Evolutionary conservation across 2,888 invertebrate species (phyloP), one percentile per base, ranked within the genome.

Genomic region (Orthosia gracilis): DNA sequence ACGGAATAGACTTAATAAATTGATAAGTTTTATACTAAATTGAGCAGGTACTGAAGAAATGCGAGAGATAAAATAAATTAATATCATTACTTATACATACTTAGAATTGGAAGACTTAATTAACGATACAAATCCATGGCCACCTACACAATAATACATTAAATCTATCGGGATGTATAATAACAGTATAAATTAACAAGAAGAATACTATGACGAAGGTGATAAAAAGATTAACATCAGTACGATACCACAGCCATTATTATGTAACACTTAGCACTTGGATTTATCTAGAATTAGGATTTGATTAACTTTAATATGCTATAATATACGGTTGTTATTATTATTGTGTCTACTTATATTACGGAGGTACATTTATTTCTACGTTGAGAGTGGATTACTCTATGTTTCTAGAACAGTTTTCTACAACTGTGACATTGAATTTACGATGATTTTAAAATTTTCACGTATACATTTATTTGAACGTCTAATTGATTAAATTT

Each of bases 211-310:
- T 88, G 91, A 93, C 86, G 85, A 92, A 89, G 88, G 88, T 92
- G 91, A 93, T 93, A 92, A 93, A 92, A 83, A 92, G 91, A 92
- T 93, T 92, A 94, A 94, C 90, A 92, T 95, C 94, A 95, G 95
- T 96, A 93, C 94, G 90, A 94, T 94, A 94, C 95, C 96, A 96
- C 96, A 96, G 96, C 96, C 96, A 96, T 96, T 94, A 94, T 93
- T 91, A 92, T 91, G 90, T 94, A 93, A 94, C 92, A 94, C 93
- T 94, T 95, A 96, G 94, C 93, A 94, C 93, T 95, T 95, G 92
- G 91, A 94, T 90, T 91, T 86, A 90, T 89, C 92, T 94, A 94
- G 87, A 89, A 86, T 91, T 87, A 90, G 87, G 89, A 88, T 91
- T 91, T 88, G 87, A 91, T 90, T 92, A 91, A 89, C 85, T 90